phyloP scores from a whole-genome alignment of 2,113 vertebrate species.

The Forbesichthys papilliferus region DNA sequence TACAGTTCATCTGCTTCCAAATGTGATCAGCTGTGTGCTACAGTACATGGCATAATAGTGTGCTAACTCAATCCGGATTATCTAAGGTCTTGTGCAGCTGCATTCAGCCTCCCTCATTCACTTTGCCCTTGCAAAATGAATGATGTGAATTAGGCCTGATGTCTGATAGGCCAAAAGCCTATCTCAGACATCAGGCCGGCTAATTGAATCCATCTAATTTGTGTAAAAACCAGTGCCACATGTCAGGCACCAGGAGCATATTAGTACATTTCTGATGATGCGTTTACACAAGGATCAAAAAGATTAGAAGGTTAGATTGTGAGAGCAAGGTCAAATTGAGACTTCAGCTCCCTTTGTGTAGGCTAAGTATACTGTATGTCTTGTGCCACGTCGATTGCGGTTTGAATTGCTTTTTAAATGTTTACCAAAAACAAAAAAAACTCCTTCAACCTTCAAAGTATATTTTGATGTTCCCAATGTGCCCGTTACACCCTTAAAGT shows the following conservation, averaged over 20 bases:
- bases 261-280: slow-evolving; percentile 55
- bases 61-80: slow-evolving; percentile 55
- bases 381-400: no score
- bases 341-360: slow-evolving; percentile 14
- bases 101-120: slow-evolving; percentile 48
- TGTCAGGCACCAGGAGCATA: slow-evolving; percentile 48
- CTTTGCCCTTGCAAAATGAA: slow-evolving; percentile 47
- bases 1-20: slow-evolving; percentile 45
- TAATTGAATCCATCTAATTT: slow-evolving; percentile 65
- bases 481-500: no score
- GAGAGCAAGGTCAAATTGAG: slow-evolving; percentile 43
- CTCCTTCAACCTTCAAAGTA: no score
- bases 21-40: slow-evolving; percentile 27
- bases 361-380: not conserved
- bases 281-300: slow-evolving; percentile 61
- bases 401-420: no score
- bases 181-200: slow-evolving; percentile 37
- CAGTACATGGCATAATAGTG: slow-evolving; percentile 25
- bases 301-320: slow-evolving; percentile 29
- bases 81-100: slow-evolving; percentile 36
- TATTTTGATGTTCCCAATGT: no score
- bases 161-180: slow-evolving; percentile 30
- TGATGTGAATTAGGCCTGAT: no score
- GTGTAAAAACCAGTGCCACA: slow-evolving; percentile 35
- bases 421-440: no score